These are phyloP conservation scores for Phengaris arion DNA, from an alignment of 2,888 invertebrate genomes.

Conservation along the genomic window DNA sequence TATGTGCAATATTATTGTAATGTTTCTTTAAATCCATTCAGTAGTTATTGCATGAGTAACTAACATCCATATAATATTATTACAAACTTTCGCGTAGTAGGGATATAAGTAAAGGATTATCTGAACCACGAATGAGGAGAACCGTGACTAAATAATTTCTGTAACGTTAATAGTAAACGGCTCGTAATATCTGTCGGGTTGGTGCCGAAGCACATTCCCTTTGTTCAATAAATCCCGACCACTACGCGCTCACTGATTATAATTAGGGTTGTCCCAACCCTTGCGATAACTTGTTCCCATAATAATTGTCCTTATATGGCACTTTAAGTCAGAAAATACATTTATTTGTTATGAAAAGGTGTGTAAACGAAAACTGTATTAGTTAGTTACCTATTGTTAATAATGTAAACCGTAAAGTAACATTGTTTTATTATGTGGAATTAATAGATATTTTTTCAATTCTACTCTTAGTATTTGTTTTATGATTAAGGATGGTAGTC, in stretches of 20 bases:
- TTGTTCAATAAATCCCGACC: conserved; percentile 36
- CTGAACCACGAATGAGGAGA: conserved; percentile 10
- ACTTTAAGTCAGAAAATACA: neutral
- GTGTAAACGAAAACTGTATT: neutral
- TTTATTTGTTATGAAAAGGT: conserved; percentile 11
- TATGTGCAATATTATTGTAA: no score
- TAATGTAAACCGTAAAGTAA: neutral
- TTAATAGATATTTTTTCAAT: neutral
- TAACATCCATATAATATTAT: no score
- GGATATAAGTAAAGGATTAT: conserved; percentile 2
- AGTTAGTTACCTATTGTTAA: neutral
- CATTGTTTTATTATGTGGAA: neutral
- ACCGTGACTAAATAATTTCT: conserved; percentile 29
- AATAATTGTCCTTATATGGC: conserved; percentile 21
- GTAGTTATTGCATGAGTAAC: no score
- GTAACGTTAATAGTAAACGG: conserved; percentile 36
- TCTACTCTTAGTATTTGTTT: no score
- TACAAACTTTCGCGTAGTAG: no score
- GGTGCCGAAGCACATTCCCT: conserved; percentile 31
- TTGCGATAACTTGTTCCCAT: conserved; percentile 13
- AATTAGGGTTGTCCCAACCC: conserved; percentile 33
- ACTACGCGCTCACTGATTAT: conserved; percentile 34
- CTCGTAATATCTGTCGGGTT: conserved; percentile 34
- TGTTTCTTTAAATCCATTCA: no score
- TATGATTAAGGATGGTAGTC: no score